These are phyloP conservation scores for Odontothrips loti DNA, from an alignment of 2,888 invertebrate genomes.

Conservation along the genomic window DNA sequence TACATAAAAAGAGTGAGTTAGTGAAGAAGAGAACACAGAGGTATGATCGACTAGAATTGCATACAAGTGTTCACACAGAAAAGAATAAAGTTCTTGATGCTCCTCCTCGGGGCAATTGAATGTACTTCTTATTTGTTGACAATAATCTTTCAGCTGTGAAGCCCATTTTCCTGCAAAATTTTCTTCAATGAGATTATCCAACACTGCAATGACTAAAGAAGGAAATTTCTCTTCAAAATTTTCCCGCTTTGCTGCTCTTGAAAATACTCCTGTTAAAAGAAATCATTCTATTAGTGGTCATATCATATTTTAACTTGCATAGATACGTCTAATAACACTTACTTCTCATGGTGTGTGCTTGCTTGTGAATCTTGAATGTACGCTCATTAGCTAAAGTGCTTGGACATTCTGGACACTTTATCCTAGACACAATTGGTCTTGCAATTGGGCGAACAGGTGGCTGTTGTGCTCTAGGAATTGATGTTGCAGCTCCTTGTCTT, in stretches of 20 bases:
- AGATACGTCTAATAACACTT: neutral
- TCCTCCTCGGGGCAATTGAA: neutral
- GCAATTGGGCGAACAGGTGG: no score
- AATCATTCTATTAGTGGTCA: neutral
- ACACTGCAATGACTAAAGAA: neutral
- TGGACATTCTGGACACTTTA: neutral
- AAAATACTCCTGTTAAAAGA: neutral
- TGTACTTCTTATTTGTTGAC: neutral
- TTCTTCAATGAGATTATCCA: neutral
- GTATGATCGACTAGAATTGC: neutral
- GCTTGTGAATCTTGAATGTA: neutral
- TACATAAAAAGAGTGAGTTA: neutral
- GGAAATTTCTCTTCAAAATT: neutral
- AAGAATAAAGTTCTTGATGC: neutral
- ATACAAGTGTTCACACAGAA: neutral
- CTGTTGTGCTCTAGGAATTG: no score
- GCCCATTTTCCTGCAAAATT: neutral
- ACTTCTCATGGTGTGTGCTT: neutral
- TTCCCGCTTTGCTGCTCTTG: neutral
- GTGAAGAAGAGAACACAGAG: neutral
- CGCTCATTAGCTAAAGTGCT: neutral
- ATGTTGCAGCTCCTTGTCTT: no score
- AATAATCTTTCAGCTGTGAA: neutral
- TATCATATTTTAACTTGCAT: neutral
- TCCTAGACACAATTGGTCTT: neutral